Percentiles rank a stretch among this genome's conserved stretches.
Evolutionary conservation across 2,113 vertebrate genomes (phyloP).

Genomic region (Lasiurus cinereus): DNA sequence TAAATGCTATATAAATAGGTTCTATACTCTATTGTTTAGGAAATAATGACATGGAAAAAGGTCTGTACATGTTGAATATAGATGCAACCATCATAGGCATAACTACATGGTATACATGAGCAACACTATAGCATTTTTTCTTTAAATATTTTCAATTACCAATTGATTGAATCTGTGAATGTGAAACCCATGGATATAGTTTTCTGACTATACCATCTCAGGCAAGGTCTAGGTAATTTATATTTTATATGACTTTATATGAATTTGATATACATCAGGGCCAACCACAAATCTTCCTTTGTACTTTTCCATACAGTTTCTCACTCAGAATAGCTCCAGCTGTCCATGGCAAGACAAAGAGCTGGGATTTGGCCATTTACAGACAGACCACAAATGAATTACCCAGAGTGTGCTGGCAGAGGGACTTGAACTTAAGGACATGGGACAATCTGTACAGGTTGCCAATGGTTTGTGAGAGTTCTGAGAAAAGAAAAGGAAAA

Average conservation of each 20-base stretch:
- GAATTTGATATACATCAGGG: slow-evolving; percentile 10
- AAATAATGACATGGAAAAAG: not conserved
- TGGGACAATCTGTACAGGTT: slow-evolving; percentile 73
- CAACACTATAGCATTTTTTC: not conserved
- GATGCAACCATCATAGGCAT: not conserved
- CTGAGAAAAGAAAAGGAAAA: slow-evolving; percentile 60
- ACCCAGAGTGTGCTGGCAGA: slow-evolving; percentile 71
- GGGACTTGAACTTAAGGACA: slow-evolving; percentile 72
- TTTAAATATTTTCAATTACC: not conserved
- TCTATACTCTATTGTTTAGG: not conserved
- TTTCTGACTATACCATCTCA: not conserved
- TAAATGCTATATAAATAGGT: not conserved
- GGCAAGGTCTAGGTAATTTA: slow-evolving; percentile 3
- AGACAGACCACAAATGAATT: slow-evolving; percentile 73
- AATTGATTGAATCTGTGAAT: not conserved
- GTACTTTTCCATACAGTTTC: slow-evolving; percentile 42
- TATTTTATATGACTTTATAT: not conserved
- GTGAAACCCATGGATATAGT: not conserved
- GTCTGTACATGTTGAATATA: not conserved
- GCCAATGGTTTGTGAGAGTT: slow-evolving; percentile 76
- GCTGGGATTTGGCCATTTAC: slow-evolving; percentile 65
- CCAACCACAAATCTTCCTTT: slow-evolving; percentile 52
- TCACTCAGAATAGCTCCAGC: slow-evolving; percentile 59
- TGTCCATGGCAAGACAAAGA: slow-evolving; percentile 68
- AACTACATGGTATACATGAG: not conserved